Percentiles rank a stretch among this genome's conserved stretches.
These are phyloP conservation scores for Lacerta agilis DNA, from an alignment of 2,797 vertebrate genomes.

Conservation along the genomic window DNA sequence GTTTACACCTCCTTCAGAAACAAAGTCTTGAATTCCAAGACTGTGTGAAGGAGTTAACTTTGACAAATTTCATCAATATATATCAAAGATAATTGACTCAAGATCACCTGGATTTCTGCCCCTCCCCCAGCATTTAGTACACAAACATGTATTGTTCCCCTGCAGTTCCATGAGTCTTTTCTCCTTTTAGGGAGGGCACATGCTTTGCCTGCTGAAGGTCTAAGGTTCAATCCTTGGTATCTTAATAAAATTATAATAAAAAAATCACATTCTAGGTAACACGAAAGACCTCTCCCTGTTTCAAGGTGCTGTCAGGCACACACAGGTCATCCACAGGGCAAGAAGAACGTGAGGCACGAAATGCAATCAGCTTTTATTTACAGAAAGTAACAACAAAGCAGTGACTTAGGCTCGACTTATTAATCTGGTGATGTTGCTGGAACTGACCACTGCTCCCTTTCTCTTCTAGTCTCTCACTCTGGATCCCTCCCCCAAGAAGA, in stretches of 20 bases:
- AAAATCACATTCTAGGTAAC: background rate
- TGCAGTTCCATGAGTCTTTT: background rate
- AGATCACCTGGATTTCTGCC: background rate
- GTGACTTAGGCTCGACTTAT: too few relatives aligned
- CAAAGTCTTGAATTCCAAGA: background rate
- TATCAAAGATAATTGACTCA: background rate
- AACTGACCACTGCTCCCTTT: too few relatives aligned
- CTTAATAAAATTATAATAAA: background rate
- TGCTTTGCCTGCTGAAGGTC: background rate
- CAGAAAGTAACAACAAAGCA: too few relatives aligned
- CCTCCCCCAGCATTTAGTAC: background rate
- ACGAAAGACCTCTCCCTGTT: background rate
- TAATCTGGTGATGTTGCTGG: too few relatives aligned
- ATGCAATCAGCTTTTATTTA: too few relatives aligned
- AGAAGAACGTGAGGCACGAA: too few relatives aligned
- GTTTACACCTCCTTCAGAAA: background rate
- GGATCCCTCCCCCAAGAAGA: too few relatives aligned
- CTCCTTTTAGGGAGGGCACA: too few relatives aligned
- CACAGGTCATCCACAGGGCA: background rate
- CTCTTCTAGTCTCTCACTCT: too few relatives aligned
- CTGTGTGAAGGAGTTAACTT: background rate
- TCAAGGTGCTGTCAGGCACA: background rate
- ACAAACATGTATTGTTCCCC: background rate
- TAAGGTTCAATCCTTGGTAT: background rate
- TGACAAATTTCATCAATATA: background rate